phyloP scores from a whole-genome alignment of 2,888 invertebrate species.

The Leptinotarsa tumamoca region DNA sequence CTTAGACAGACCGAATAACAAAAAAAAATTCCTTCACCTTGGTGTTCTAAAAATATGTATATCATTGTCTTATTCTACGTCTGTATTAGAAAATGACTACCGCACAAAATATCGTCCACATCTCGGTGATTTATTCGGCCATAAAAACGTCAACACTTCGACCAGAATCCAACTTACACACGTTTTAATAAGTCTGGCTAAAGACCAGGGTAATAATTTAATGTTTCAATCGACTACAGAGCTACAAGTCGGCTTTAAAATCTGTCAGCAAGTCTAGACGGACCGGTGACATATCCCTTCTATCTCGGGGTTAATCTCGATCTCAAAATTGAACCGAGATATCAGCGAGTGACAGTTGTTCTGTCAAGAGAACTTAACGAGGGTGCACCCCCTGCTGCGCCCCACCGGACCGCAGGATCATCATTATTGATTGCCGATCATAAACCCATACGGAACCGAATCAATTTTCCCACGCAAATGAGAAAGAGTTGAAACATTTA shows the following conservation, averaged over 20 bases:
- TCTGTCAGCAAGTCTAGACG: conserved; percentile 41
- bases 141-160: conserved; percentile 44
- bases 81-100: conserved; percentile 9
- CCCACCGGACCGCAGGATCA: conserved; percentile 58
- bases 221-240: conserved; percentile 33
- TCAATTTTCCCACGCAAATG: conserved; percentile 43
- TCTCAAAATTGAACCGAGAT: conserved; percentile 46
- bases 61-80: not conserved
- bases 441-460: conserved; percentile 34
- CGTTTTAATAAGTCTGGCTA: conserved; percentile 36
- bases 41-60: not conserved
- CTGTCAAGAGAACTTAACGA: conserved; percentile 57
- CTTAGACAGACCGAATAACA: too few species aligned
- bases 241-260: conserved; percentile 29
- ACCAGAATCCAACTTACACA: conserved; percentile 36
- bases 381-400: conserved; percentile 59
- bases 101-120: conserved; percentile 22
- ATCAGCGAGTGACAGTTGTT: conserved; percentile 51
- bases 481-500: conserved; percentile 42
- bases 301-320: conserved; percentile 42
- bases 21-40: too few species aligned
- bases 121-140: conserved; percentile 36
- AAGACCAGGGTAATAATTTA: conserved; percentile 32
- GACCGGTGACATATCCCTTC: conserved; percentile 36
- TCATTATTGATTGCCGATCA: conserved; percentile 61